A percentile compares a stretch with the other conserved stretches of the same genome.
Evolutionary conservation across 2,888 invertebrate genomes (phyloP).

Genomic region (Itoplectis maculator): DNA sequence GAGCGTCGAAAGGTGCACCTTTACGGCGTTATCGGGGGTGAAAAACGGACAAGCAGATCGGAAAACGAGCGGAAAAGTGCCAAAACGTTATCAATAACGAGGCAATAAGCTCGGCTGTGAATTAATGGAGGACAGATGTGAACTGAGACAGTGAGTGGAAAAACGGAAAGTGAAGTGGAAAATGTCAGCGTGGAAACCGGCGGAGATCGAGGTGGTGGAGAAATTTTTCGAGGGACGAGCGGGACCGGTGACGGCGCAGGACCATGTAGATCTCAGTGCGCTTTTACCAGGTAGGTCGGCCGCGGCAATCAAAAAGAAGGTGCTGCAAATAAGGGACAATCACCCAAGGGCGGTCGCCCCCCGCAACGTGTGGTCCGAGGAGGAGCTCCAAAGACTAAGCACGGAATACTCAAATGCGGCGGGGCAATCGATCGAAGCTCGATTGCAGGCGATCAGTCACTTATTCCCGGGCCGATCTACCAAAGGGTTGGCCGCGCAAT

Average conservation of each 20-base stretch:
- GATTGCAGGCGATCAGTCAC: neutral
- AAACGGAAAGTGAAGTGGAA: too few species aligned
- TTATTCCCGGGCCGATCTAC: neutral
- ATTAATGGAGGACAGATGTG: too few species aligned
- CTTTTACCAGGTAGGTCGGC: neutral
- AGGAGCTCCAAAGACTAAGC: neutral
- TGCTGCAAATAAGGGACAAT: neutral
- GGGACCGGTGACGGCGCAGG: neutral
- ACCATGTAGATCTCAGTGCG: neutral
- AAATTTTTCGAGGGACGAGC: neutral
- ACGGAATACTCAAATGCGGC: neutral
- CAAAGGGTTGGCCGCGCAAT: neutral
- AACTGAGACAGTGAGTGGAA: neutral
- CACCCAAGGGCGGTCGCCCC: neutral
- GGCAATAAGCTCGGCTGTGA: too few species aligned
- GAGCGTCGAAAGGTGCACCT: neutral
- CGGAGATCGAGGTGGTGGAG: neutral
- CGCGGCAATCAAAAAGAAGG: constrained; percentile 5
- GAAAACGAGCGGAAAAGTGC: neutral
- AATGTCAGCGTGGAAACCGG: constrained; percentile 1
- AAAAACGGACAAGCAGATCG: neutral
- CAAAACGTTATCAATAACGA: too few species aligned
- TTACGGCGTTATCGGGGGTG: neutral
- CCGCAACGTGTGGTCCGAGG: neutral
- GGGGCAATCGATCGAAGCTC: neutral